Evolutionary conservation across 1,140 invertebrate species (phyloP), one percentile per base, ranked within the genome.

Genomic region (Riptortus pedestris): DNA sequence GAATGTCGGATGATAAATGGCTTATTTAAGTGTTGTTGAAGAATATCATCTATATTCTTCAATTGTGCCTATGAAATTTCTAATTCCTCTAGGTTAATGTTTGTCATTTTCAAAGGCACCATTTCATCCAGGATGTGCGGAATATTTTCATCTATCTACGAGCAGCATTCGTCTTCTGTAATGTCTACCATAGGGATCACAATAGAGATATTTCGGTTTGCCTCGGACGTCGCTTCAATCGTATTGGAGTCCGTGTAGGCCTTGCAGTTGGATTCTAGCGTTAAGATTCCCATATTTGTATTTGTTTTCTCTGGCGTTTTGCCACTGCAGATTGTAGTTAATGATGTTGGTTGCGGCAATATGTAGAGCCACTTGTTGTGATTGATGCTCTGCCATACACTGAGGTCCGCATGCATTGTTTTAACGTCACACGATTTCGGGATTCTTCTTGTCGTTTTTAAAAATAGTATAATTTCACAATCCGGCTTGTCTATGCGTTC

Each of bases 21-120:
- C 18, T 48, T 48, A 20, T 48, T 48, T 38, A 38, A 38, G 45
- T 16, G 45, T 18, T 48, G 45, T 48, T 48, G 45, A 48, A 48
- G 45, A 48, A 48, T 48, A 4, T 48, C 18, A n/a, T 48, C n/a
- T 48, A 20, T 16, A 4, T 18, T 11, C 11, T 48, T 20, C 45
- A 48, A 14, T 38, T 38, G 31, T 7, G 31, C 5, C 14, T 38
- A 5, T 7, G 31, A 38, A 38, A 38, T 38, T 18, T 48, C 11
- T 20, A 48, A 20, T 16, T 48, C 45, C 4, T 48, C 18, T 7
- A 48, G 45, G n/a, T 48, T 18, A 3, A 48, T 20, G 4, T 48
- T 48, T 11, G 45, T 48, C 4, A 48, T 7, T 4, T 11, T 48
- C 11, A 48, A 20, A 16, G 45, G 45, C 4, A 4, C 4, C 9